Percentiles rank a stretch among this genome's conserved stretches.
Conservation (phyloP, 2,888 invertebrate species). For the Epirrhoe alternata region DNA sequence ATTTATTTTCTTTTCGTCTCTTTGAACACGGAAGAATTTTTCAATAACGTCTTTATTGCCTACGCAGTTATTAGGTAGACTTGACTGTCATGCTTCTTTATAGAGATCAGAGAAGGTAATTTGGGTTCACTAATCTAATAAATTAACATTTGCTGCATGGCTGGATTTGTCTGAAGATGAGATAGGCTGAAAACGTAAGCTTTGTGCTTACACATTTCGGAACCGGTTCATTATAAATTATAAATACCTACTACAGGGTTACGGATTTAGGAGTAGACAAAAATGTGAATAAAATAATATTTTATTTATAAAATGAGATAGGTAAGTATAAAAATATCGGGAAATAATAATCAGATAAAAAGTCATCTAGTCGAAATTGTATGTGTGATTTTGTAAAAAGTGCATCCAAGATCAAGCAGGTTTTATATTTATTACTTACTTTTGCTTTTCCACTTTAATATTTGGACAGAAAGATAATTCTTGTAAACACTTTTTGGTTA, state of each 20-base stretch:
- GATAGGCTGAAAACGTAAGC: not conserved
- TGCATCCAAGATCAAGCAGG: not conserved
- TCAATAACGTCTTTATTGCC: slow-evolving; percentile 43
- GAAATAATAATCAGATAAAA: no score
- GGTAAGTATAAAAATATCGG: no score
- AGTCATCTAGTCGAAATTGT: no score
- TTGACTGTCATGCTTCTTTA: slow-evolving; percentile 27
- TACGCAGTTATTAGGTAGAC: slow-evolving; percentile 39
- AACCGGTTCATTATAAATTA: not conserved
- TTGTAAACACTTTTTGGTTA: no score
- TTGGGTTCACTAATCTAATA: slow-evolving; percentile 31
- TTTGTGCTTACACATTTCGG: not conserved
- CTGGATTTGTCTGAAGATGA: slow-evolving; percentile 26
- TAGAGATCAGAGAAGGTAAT: slow-evolving; percentile 11
- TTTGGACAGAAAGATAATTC: not conserved
- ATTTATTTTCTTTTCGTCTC: slow-evolving; percentile 52
- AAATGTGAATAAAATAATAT: no score
- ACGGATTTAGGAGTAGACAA: no score
- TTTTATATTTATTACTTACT: no score
- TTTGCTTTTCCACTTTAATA: not conserved
- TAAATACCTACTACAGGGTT: not conserved
- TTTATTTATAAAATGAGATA: no score
- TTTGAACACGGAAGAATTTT: slow-evolving; percentile 52
- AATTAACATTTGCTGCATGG: slow-evolving; percentile 28
- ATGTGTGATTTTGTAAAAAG: not conserved